These are phyloP conservation scores for Perizoma flavofasciatum DNA, from an alignment of 2,888 invertebrate genomes.

Conservation along the genomic window DNA sequence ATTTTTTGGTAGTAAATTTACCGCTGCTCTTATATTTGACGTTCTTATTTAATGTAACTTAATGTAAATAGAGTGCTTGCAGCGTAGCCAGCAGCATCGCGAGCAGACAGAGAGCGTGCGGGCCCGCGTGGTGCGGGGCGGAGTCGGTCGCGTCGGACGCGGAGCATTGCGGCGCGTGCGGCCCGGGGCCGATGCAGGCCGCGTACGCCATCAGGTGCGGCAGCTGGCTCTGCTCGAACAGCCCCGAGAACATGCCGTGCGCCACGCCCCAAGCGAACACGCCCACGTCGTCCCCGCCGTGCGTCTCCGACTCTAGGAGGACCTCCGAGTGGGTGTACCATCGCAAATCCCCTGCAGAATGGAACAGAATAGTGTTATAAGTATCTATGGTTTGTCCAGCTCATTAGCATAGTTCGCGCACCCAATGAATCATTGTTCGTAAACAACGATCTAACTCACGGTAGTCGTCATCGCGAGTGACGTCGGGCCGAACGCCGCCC, in stretches of 20 bases:
- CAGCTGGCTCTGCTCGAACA: slow-evolving; percentile 90
- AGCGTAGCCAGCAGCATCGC: slow-evolving; percentile 81
- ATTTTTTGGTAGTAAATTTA: no score
- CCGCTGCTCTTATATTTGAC: no score
- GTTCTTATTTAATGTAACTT: neutral
- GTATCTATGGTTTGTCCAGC: no score
- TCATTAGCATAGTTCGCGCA: no score
- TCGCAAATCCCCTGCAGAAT: slow-evolving; percentile 37
- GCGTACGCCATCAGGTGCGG: slow-evolving; percentile 90
- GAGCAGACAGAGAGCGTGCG: slow-evolving; percentile 64
- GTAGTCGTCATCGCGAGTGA: slow-evolving; percentile 58
- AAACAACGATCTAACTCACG: slow-evolving; percentile 52
- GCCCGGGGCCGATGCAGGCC: slow-evolving; percentile 86
- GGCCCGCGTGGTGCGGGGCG: no score
- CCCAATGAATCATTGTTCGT: no score
- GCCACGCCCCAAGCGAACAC: slow-evolving; percentile 89
- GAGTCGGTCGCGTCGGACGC: neutral
- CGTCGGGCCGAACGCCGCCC: slow-evolving; percentile 78
- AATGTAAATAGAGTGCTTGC: neutral
- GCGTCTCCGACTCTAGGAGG: slow-evolving; percentile 85
- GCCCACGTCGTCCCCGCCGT: slow-evolving; percentile 91
- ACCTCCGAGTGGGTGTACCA: slow-evolving; percentile 74
- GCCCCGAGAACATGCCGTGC: slow-evolving; percentile 89
- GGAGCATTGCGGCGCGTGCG: slow-evolving; percentile 42
- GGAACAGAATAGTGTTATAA: neutral